phyloP scores from a whole-genome alignment of 2,113 vertebrate species.

The Axis porcinus region DNA sequence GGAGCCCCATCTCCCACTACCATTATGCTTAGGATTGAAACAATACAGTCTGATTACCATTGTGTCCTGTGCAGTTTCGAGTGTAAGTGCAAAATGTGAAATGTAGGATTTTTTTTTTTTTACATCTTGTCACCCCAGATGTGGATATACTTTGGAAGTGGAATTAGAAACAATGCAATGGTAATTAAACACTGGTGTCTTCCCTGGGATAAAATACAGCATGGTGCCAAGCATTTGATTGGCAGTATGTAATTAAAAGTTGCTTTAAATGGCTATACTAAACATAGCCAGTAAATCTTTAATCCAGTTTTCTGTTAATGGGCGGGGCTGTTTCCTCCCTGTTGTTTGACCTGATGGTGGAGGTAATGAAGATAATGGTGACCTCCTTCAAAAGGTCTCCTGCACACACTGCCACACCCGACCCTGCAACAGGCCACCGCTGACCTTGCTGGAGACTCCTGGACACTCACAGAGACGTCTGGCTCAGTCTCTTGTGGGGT shows the following conservation, averaged over 20 bases:
- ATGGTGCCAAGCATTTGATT: conserved; percentile 58
- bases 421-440: background rate
- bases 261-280: conserved; percentile 31
- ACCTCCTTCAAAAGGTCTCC: background rate
- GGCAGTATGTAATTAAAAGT: conserved; percentile 53
- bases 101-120: conserved; percentile 36
- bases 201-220: conserved; percentile 58
- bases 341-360: background rate
- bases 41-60: conserved; percentile 79
- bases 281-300: background rate
- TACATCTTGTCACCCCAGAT: conserved; percentile 41
- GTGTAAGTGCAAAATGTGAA: conserved; percentile 67
- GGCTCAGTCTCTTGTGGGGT: background rate
- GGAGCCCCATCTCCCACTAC: conserved; percentile 54
- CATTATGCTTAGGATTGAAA: conserved; percentile 64
- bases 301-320: background rate
- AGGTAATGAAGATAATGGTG: fast-evolving
- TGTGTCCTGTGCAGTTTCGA: conserved; percentile 69
- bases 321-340: background rate
- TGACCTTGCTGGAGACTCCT: background rate
- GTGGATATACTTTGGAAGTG: conserved; percentile 46
- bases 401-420: background rate
- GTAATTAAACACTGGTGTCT: conserved; percentile 72
- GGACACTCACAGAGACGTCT: background rate
- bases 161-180: conserved; percentile 62